Conservation (phyloP, 1,140 invertebrate genomes). For the Microvelia longipes region DNA sequence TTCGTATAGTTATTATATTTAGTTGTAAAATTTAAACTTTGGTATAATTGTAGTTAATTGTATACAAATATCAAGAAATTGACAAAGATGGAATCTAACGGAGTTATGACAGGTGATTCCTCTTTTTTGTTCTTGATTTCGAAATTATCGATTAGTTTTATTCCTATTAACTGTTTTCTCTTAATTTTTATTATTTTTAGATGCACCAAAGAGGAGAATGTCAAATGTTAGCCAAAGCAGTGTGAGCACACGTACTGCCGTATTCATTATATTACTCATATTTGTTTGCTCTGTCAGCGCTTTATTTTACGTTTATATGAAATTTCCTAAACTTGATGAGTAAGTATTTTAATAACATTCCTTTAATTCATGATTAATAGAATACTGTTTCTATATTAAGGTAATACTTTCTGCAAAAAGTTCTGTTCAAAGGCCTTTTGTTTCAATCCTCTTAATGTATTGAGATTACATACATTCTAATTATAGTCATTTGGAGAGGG, state of each 20-base stretch:
- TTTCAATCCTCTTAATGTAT: neutral
- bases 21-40: too few species aligned
- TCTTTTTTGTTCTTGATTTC: too few species aligned
- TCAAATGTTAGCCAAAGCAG: neutral
- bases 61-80: too few species aligned
- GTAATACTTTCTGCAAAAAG: neutral
- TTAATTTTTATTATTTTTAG: conserved; percentile 2
- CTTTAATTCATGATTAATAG: neutral
- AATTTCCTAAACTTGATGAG: conserved; percentile 67
- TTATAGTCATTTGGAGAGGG: neutral
- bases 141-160: neutral
- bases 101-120: too few species aligned
- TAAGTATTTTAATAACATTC: conserved; percentile 37
- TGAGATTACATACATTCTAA: neutral
- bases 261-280: conserved; percentile 9
- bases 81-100: too few species aligned
- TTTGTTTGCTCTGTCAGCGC: conserved; percentile 25
- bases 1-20: too few species aligned
- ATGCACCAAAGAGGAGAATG: neutral
- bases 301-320: conserved; percentile 50
- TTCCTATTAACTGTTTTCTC: neutral
- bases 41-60: too few species aligned
- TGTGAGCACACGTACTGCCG: conserved; percentile 10
- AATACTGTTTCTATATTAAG: neutral
- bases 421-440: neutral